phyloP scores from a whole-genome alignment of 2,797 vertebrate species.

The Catamblyrhynchus diadema region DNA sequence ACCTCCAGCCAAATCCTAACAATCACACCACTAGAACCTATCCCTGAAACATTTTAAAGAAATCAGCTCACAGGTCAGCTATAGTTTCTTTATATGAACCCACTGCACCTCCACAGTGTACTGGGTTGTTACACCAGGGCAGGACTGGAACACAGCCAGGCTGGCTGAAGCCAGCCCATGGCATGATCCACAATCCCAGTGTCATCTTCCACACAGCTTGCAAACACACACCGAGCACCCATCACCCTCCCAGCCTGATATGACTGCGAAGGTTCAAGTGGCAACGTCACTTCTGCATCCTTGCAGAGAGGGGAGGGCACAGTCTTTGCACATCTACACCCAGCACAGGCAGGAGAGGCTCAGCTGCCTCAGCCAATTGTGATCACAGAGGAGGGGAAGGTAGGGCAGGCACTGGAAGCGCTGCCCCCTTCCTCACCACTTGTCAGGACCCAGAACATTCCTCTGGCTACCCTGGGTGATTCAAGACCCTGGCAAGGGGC shows the following conservation, averaged over 20 bases:
- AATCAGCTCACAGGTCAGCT: too few species aligned
- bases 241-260: background rate
- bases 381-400: fast-evolving
- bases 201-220: background rate
- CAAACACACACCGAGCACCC: fast-evolving
- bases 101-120: fast-evolving
- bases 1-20: background rate
- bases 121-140: too few species aligned
- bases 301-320: background rate
- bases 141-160: background rate
- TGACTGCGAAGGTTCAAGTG: fast-evolving
- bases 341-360: background rate
- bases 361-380: fast-evolving
- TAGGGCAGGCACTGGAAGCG: fast-evolving
- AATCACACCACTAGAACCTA: background rate
- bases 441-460: too few species aligned
- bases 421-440: background rate
- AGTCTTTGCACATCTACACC: background rate
- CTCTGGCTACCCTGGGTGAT: too few species aligned
- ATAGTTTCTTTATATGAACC: background rate
- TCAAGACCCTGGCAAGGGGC: too few species aligned
- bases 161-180: background rate
- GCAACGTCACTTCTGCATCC: too few species aligned
- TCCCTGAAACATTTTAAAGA: fast-evolving
- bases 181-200: background rate